Percentiles rank a stretch among this genome's conserved stretches.
Evolutionary conservation across 2,888 invertebrate genomes (phyloP).

Genomic region (Drosophila setosimentum): DNA sequence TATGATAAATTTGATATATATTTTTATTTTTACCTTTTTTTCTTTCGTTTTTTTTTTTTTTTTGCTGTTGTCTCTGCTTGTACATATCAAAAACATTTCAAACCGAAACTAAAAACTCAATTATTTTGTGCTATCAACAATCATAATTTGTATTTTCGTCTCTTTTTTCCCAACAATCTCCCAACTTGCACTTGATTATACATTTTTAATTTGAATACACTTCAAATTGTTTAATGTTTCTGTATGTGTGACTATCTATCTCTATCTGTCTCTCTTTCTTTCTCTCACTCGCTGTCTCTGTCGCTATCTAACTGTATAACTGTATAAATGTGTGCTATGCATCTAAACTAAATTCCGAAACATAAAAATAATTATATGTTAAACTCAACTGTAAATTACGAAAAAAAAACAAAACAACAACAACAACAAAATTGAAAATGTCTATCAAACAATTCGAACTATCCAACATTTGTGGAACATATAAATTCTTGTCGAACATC

Average conservation of each 20-base stretch:
- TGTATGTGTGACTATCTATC: slow-evolving; percentile 73
- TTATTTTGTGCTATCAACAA: slow-evolving; percentile 28
- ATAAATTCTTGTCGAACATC: slow-evolving; percentile 85
- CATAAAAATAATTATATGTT: slow-evolving; percentile 27
- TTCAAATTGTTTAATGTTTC: slow-evolving; percentile 62
- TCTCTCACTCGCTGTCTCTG: slow-evolving; percentile 69
- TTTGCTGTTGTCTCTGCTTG: slow-evolving; percentile 37
- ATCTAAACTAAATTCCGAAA: slow-evolving; percentile 51
- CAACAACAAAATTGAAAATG: slow-evolving; percentile 13
- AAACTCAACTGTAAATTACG: slow-evolving; percentile 48
- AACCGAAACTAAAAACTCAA: slow-evolving; percentile 22
- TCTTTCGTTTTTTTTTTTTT: slow-evolving; percentile 2
- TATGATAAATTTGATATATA: slow-evolving; percentile 8
- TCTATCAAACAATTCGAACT: slow-evolving; percentile 30
- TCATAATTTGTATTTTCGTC: slow-evolving; percentile 10
- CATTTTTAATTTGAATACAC: slow-evolving; percentile 27
- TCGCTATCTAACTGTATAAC: slow-evolving; percentile 73
- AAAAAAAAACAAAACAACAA: slow-evolving; percentile 39
- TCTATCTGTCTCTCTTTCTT: slow-evolving; percentile 68
- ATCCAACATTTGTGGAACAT: slow-evolving; percentile 82
- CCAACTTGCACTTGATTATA: slow-evolving; percentile 33
- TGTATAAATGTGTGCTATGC: slow-evolving; percentile 72
- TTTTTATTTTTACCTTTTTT: not conserved
- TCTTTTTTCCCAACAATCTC: slow-evolving; percentile 12
- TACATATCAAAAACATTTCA: slow-evolving; percentile 23